Evolutionary conservation across 1,140 invertebrate species (phyloP), one percentile per base, ranked within the genome.

Genomic region (Drosophila ogumai): DNA sequence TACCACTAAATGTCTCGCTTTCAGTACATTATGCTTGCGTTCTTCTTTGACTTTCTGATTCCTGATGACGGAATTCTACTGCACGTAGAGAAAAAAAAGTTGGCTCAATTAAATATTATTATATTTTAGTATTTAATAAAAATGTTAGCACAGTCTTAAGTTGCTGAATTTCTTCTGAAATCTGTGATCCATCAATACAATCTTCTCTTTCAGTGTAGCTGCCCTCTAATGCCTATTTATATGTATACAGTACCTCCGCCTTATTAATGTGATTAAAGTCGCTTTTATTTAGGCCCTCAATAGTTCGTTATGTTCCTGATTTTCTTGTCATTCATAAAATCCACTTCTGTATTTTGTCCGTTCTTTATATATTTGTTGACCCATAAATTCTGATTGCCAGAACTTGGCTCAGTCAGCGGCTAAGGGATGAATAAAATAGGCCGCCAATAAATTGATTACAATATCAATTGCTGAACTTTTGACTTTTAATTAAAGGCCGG

Each of bases 391-490:
- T 38, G 66, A 73, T 71, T 52, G 34, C 38, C 31, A 13, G 22
- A 13, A 19, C 44, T 58, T 50, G 34, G 38, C 36, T 19, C 28
- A 22, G 12, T 40, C 55, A 66, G 65, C 61, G 41, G 65, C 56
- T 32, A 66, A 61, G 17, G 12, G 40, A 57, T 75, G 75, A 79
- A 81, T 72, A 75, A 71, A 59, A 41, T 34, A 34, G 61, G 41
- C 22, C 44, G 55, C 73, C 59, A 69, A 81, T 72, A 81, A 84
- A 90, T 90, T 90, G 81, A 88, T 88, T 85, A 79, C 72, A 74
- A 49, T 81, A 88, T 88, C 85, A 88, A 88, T 88, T 81, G 86
- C 77, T 79, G 80, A 81, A 79, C 69, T 85, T 82, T 81, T 81
- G 77, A 73, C 85, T 88, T 84, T 88, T 88, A 84, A 88, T 88